Conservation (phyloP, 2,888 invertebrate species). For the Plutella xylostella region DNA sequence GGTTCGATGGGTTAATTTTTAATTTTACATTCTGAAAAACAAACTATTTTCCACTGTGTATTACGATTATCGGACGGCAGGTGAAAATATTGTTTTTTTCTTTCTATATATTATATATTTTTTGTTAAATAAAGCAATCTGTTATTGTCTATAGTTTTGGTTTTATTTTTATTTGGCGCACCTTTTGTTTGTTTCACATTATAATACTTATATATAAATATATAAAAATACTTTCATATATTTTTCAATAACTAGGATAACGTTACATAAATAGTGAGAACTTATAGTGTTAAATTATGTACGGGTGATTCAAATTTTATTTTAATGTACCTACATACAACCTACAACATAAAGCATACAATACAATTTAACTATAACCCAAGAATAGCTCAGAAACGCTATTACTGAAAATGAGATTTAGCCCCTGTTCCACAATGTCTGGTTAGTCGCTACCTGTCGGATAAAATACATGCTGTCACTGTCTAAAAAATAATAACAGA, state of each 20-base stretch:
- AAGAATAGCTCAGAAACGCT: too few relatives aligned
- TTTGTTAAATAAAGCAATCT: slow-evolving; percentile 71
- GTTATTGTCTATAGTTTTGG: slow-evolving; percentile 63
- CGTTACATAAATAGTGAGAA: slow-evolving; percentile 54
- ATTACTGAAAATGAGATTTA: too few relatives aligned
- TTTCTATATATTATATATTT: slow-evolving; percentile 69
- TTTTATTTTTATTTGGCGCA: slow-evolving; percentile 47
- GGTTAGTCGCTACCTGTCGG: too few relatives aligned
- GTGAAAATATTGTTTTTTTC: slow-evolving; percentile 57
- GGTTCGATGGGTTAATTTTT: slow-evolving; percentile 67
- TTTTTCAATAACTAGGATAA: slow-evolving; percentile 33
- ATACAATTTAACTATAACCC: too few relatives aligned
- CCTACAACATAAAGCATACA: too few relatives aligned
- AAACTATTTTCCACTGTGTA: slow-evolving; percentile 49
- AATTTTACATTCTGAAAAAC: slow-evolving; percentile 65
- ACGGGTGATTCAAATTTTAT: slow-evolving; percentile 54
- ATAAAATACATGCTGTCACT: too few relatives aligned
- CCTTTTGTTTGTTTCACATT: slow-evolving; percentile 16
- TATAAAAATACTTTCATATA: too few relatives aligned
- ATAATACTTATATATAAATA: slow-evolving; percentile 22
- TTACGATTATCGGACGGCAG: slow-evolving; percentile 36
- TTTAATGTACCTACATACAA: slow-evolving; percentile 12
- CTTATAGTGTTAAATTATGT: slow-evolving; percentile 42
- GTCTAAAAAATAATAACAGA: too few relatives aligned
- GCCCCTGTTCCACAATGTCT: too few relatives aligned